Base-by-base conservation (phyloP, 2,797 vertebrate genomes). In the Lithobates sylvaticus region DNA sequence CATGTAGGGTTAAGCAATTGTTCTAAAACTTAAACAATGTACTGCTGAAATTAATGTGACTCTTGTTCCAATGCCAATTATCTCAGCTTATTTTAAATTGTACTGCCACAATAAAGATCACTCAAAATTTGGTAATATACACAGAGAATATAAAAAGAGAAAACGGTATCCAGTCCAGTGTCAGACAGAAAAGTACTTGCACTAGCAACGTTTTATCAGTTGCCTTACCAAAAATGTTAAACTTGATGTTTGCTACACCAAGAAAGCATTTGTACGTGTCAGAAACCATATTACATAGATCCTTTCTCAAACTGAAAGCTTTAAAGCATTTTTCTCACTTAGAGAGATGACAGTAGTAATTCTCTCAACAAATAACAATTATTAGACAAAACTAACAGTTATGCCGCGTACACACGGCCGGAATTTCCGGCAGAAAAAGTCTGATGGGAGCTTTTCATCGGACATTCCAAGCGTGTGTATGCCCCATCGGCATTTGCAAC, bases 141-240 rank as follows among this genome's bases (percentile, higher is more conserved):
- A 73, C 50, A 72, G 65, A 64, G 69, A 79, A 79, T 72, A 73
- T 27, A n/a, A 81, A 72, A 81, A 26, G 69, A 27, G 34, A 34
- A 73, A 58, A 81, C 23, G 36, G 58, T 81, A 13, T 72, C 29
- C 39, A 16, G 36, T 73, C 34, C 23, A 61, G n/a, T 16, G 16
- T 6, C 50, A 81, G 50, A 32, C 34, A 7, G 2, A 36, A 47
- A 54, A 67, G 16, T 39, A 27, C 10, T 16, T 18, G 32, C 8
- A n/a, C 26, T 36, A 15, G 23, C 36, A 29, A 36, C 39, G 4
- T 0, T 36, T 16, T 71, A 26, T 81, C 42, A 36, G 27, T 44
- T 71, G 27, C 21, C 69, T 70, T 80, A 34, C 67, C 58, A 67
- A 47, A 81, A 81, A 81, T 81, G 58, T 73, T 42, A 73, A 73